phyloP scores from a whole-genome alignment of 2,888 invertebrate species.

The Eupithecia tripunctaria region DNA sequence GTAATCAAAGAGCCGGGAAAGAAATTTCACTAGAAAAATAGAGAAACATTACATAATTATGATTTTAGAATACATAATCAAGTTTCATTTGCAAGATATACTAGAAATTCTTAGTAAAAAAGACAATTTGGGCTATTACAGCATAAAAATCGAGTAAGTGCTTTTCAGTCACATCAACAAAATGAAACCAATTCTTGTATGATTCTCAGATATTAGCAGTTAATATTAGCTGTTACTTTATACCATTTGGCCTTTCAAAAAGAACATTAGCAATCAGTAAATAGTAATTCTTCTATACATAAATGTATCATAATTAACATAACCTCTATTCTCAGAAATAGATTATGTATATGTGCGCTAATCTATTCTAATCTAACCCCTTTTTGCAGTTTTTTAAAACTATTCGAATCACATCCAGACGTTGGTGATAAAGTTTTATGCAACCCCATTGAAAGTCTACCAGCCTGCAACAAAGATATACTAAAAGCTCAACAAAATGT shows the following conservation, averaged over 20 bases:
- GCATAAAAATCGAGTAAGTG: conserved; percentile 89
- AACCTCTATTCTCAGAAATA: too few relatives aligned
- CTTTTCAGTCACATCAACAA: neutral
- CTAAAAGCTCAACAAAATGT: conserved; percentile 85
- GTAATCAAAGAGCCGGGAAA: neutral
- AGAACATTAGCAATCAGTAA: neutral
- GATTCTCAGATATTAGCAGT: neutral
- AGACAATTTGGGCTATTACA: conserved; percentile 86
- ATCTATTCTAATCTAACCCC: neutral
- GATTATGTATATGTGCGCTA: too few relatives aligned
- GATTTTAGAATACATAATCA: conserved; percentile 84
- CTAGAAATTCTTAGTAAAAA: conserved; percentile 84
- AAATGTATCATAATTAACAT: too few relatives aligned
- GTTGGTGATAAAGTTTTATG: conserved; percentile 88
- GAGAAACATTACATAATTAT: conserved; percentile 46
- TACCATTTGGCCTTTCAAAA: neutral
- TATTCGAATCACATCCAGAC: conserved; percentile 88
- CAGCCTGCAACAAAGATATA: conserved; percentile 86
- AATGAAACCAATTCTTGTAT: neutral
- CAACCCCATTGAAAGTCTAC: conserved; percentile 85
- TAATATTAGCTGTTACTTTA: neutral
- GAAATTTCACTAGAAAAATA: neutral
- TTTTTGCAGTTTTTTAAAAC: conserved; percentile 86
- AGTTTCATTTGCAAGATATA: conserved; percentile 86
- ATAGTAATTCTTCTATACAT: neutral